These are phyloP conservation scores for Hydrocynus forskahlii DNA, from an alignment of 2,797 vertebrate species.

Conservation along the genomic window DNA sequence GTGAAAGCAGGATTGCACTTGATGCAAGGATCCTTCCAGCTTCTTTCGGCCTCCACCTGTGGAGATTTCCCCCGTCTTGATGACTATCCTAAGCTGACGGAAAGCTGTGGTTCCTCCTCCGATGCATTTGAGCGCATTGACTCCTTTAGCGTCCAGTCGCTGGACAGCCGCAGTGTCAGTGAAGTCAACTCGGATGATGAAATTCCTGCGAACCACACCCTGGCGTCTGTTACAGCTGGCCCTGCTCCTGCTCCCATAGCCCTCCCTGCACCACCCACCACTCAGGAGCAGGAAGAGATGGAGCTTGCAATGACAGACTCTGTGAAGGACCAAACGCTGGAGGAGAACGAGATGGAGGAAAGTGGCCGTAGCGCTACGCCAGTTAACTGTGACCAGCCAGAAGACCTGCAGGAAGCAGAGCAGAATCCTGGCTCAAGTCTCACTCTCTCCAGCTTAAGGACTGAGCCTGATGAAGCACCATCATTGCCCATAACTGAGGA, in stretches of 20 bases:
- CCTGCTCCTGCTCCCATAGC: conserved; percentile 66
- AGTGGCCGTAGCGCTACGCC: conserved; percentile 96
- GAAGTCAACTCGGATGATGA: conserved; percentile 99
- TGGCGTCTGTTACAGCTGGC: conserved; percentile 80
- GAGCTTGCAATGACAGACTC: conserved; percentile 72
- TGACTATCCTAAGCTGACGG: conserved; percentile 94
- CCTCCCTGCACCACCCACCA: conserved; percentile 1
- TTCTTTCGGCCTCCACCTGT: conserved; percentile 91
- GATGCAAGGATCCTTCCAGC: conserved; percentile 98
- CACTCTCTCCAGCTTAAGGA: conserved; percentile 48
- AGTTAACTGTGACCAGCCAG: conserved; percentile 92
- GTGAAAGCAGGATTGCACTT: conserved; percentile 90
- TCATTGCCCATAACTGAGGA: conserved; percentile 72
- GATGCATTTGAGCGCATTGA: conserved; percentile 98
- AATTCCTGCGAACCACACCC: conserved; percentile 84
- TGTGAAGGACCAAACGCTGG: conserved; percentile 75
- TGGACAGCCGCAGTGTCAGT: conserved; percentile 96
- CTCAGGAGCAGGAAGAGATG: conserved; percentile 64
- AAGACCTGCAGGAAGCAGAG: conserved; percentile 77
- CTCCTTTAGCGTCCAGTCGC: conserved; percentile 94
- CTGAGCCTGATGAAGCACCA: conserved; percentile 48
- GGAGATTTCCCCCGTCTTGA: conserved; percentile 89
- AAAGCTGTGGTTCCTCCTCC: conserved; percentile 94
- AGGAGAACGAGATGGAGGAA: conserved; percentile 95
- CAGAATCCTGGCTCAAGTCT: conserved; percentile 62